A percentile compares a stretch with the other conserved stretches of the same genome.
These are phyloP conservation scores for Galerucella nymphaeae DNA, from an alignment of 2,888 invertebrate species.

Conservation along the genomic window DNA sequence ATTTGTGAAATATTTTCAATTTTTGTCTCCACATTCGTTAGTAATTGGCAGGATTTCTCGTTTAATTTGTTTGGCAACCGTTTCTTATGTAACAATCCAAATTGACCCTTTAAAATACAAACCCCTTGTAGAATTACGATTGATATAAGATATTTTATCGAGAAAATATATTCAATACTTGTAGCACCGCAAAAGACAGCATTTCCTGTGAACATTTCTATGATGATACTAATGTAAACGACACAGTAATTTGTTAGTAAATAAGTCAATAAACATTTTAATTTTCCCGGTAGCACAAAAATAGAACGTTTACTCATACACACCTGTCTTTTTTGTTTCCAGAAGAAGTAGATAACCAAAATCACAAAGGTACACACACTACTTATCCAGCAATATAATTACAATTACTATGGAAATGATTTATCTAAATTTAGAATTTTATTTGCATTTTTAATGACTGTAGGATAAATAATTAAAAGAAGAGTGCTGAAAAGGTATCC, in stretches of 20 bases:
- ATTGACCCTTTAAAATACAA: no score
- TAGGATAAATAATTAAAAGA: conserved; percentile 46
- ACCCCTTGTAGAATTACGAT: no score
- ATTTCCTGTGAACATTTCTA: no score
- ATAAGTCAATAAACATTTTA: background rate
- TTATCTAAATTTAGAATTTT: conserved; percentile 48
- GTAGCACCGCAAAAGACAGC: no score
- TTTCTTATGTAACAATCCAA: no score
- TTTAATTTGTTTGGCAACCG: no score
- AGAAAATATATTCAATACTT: no score
- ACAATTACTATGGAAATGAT: conserved; percentile 15
- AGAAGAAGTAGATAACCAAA: background rate
- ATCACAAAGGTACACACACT: background rate
- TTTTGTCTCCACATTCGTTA: no score
- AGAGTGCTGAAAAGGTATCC: conserved; percentile 41
- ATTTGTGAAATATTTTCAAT: no score
- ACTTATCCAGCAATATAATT: conserved; percentile 10
- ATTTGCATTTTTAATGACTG: conserved; percentile 45
- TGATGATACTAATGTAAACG: background rate
- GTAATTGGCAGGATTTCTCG: no score
- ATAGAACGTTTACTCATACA: conserved; percentile 4
- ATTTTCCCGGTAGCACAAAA: background rate
- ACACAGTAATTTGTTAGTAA: background rate
- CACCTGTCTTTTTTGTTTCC: conserved; percentile 6
- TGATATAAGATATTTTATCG: no score